A percentile compares a stretch with the other conserved stretches of the same genome.
Evolutionary conservation across 2,888 invertebrate genomes (phyloP).

Genomic region (Mayetiola destructor): DNA sequence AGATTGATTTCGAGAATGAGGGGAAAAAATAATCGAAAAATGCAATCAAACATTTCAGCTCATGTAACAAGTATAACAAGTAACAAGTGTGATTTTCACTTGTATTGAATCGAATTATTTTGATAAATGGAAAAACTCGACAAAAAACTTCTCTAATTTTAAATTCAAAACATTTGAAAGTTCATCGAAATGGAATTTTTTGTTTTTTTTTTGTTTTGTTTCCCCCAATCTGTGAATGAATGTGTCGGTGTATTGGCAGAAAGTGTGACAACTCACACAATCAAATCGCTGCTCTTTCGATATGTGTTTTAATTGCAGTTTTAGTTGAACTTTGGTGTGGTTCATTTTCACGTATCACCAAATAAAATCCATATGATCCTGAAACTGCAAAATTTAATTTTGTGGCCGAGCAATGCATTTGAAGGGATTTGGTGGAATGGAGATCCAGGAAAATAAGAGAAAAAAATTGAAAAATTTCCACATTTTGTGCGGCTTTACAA

Average conservation of each 20-base stretch:
- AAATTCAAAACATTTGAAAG: not conserved
- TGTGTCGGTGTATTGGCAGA: not conserved
- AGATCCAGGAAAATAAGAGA: not conserved
- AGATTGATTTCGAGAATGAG: too few relatives aligned
- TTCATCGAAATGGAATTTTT: not conserved
- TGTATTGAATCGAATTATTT: not conserved
- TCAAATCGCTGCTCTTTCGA: too few relatives aligned
- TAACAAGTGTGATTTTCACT: not conserved
- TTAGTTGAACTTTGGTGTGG: slow-evolving; percentile 6
- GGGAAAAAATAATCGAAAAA: too few relatives aligned
- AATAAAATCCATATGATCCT: too few relatives aligned
- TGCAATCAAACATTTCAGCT: too few relatives aligned
- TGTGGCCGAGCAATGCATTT: not conserved
- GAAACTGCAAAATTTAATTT: not conserved
- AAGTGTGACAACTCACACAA: too few relatives aligned
- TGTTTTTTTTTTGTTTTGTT: not conserved
- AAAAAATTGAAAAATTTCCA: not conserved
- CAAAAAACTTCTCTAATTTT: slow-evolving; percentile 5
- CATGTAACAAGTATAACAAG: too few relatives aligned
- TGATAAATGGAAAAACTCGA: too few relatives aligned
- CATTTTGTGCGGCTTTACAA: not conserved
- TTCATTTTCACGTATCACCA: not conserved
- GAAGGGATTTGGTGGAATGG: not conserved
- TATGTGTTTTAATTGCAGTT: slow-evolving; percentile 2
- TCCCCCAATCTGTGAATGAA: not conserved